Evolutionary conservation across 1,140 invertebrate species (phyloP).

Genomic region (Penaeus indicus): DNA sequence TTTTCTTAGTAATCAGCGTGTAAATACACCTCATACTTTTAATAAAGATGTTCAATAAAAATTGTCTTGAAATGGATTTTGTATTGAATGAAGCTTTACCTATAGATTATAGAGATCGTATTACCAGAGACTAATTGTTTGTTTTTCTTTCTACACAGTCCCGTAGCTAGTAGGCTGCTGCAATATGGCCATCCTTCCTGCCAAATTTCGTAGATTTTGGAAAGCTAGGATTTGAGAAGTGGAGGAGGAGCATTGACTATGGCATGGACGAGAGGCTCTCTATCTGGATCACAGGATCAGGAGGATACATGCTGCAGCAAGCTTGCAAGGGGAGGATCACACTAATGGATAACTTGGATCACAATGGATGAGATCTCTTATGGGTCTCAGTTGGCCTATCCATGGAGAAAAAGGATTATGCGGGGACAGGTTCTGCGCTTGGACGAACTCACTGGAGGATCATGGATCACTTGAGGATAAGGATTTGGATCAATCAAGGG

Average conservation of each 20-base stretch:
- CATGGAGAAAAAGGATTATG: constrained; percentile 49
- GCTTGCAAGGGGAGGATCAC: constrained; percentile 59
- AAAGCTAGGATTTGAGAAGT: constrained; percentile 63
- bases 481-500: constrained; percentile 54
- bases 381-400: constrained; percentile 55
- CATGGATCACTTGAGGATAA: constrained; percentile 59
- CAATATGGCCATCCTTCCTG: constrained; percentile 62
- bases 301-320: constrained; percentile 60
- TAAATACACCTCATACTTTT: constrained; percentile 46
- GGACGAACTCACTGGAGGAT: constrained; percentile 55
- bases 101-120: constrained; percentile 33
- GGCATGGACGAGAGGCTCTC: constrained; percentile 42
- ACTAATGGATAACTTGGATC: constrained; percentile 59
- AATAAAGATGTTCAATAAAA: constrained; percentile 43
- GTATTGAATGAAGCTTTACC: constrained; percentile 58
- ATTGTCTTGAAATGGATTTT: constrained; percentile 43
- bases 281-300: constrained; percentile 51
- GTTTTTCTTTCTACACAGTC: constrained; percentile 64
- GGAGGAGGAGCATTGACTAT: constrained; percentile 56
- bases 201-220: constrained; percentile 65
- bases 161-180: constrained; percentile 65
- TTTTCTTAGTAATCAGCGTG: constrained; percentile 40
- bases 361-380: constrained; percentile 58
- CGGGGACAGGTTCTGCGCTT: constrained; percentile 52
- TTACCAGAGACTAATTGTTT: constrained; percentile 56